phyloP scores from a whole-genome alignment of 2,888 invertebrate species.

The Poecilobothrus nobilitatus region DNA sequence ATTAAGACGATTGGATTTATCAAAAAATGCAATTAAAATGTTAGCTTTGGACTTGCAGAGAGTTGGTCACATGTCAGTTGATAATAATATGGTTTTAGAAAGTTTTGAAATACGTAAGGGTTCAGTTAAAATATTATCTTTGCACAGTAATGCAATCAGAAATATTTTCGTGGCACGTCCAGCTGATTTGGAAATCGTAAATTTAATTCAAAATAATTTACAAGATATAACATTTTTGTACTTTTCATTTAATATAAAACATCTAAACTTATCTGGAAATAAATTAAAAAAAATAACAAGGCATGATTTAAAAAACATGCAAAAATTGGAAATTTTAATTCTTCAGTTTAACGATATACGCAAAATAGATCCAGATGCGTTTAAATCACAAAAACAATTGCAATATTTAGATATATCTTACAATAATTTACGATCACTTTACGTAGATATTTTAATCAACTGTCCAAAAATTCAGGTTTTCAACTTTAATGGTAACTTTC shows the following conservation, averaged over 20 bases:
- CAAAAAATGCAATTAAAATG: not conserved
- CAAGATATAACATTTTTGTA: not conserved
- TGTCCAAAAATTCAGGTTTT: not conserved
- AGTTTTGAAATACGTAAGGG: not conserved
- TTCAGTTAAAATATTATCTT: not conserved
- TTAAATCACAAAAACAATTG: not conserved
- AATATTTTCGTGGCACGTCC: not conserved
- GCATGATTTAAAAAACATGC: not conserved
- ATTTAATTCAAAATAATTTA: not conserved
- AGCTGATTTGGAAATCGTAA: not conserved
- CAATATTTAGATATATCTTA: not conserved
- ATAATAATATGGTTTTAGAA: not conserved
- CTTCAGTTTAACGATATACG: not conserved
- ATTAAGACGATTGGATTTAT: not conserved
- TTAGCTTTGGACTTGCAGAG: not conserved
- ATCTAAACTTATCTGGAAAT: not conserved
- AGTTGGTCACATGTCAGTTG: not conserved
- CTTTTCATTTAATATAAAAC: not conserved
- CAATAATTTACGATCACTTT: not conserved
- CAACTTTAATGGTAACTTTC: not conserved
- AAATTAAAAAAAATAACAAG: not conserved
- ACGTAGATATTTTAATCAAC: not conserved
- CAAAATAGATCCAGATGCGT: not conserved
- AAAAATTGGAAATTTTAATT: not conserved
- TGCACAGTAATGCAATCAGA: not conserved